Conservation (phyloP, 2,113 vertebrate species). For the Larimichthys polyactis region DNA sequence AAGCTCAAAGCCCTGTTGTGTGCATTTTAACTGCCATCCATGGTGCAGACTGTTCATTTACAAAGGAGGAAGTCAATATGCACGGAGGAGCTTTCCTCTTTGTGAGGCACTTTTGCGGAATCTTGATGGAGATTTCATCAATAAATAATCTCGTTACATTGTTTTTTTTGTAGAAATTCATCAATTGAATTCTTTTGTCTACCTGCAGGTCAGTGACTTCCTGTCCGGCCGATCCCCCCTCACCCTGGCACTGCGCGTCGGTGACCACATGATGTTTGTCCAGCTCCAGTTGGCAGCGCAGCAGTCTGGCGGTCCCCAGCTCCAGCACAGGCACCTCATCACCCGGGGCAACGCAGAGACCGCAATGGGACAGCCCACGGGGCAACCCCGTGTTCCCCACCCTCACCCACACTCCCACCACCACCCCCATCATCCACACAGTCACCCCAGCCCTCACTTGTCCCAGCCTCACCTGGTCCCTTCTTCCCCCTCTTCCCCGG, state of each 20-base stretch:
- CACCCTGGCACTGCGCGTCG: constrained; percentile 95
- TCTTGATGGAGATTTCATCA: not conserved
- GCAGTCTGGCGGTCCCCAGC: constrained; percentile 89
- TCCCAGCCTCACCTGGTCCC: constrained; percentile 66
- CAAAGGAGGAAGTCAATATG: constrained; percentile 38
- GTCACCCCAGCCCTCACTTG: constrained; percentile 71
- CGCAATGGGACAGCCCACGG: constrained; percentile 84
- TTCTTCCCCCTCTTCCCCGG: constrained; percentile 60
- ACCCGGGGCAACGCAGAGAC: constrained; percentile 81
- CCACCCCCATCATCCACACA: constrained; percentile 70
- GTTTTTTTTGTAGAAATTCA: not conserved
- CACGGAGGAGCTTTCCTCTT: not conserved
- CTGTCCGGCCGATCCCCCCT: constrained; percentile 96
- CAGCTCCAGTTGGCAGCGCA: constrained; percentile 97
- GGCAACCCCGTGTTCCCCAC: constrained; percentile 78
- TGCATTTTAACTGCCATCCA: constrained; percentile 43
- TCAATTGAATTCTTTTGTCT: constrained; percentile 33
- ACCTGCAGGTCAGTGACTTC: constrained; percentile 95
- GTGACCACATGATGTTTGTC: constrained; percentile 99
- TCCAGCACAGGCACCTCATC: constrained; percentile 91
- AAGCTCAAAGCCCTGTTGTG: constrained; percentile 53
- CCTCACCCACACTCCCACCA: constrained; percentile 69
- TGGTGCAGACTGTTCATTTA: constrained; percentile 49
- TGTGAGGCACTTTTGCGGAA: not conserved
- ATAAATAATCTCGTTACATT: not conserved